Conservation (phyloP, 92 coral and sea anemone genomes). For the Pocillopora grandis region DNA sequence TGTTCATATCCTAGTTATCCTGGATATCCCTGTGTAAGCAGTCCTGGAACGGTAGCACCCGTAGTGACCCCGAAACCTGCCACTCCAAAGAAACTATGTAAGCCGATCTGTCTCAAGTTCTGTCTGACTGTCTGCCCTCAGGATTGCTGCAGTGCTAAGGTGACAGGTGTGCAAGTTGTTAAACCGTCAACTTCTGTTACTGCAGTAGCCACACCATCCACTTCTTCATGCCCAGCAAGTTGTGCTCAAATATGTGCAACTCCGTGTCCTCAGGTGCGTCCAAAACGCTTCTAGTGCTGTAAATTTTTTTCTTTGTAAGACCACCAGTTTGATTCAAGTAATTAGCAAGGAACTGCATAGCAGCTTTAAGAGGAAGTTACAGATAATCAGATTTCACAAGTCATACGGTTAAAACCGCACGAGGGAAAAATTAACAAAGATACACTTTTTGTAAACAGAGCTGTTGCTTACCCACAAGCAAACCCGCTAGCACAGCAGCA, state of each 20-base stretch:
- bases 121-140: conserved; percentile 90
- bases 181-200: conserved; percentile 46
- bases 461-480: background rate
- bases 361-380: too few relatives aligned
- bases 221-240: conserved; percentile 69
- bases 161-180: conserved; percentile 32
- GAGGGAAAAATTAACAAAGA: background rate
- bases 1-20: conserved; percentile 28
- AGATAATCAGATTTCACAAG: too few relatives aligned
- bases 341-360: too few relatives aligned
- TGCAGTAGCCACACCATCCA: conserved; percentile 45
- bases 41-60: conserved; percentile 22
- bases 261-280: conserved; percentile 73
- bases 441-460: background rate
- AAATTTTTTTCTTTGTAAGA: too few relatives aligned
- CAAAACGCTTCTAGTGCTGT: background rate
- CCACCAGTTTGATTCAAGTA: too few relatives aligned
- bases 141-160: conserved; percentile 63
- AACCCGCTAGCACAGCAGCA: background rate
- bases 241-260: conserved; percentile 78
- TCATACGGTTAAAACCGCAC: too few relatives aligned
- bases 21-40: conserved; percentile 24
- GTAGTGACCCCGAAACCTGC: conserved; percentile 49
- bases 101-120: conserved; percentile 84
- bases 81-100: conserved; percentile 49